Conservation (phyloP, 2,888 invertebrate species). For the Prenolepis imparis region DNA sequence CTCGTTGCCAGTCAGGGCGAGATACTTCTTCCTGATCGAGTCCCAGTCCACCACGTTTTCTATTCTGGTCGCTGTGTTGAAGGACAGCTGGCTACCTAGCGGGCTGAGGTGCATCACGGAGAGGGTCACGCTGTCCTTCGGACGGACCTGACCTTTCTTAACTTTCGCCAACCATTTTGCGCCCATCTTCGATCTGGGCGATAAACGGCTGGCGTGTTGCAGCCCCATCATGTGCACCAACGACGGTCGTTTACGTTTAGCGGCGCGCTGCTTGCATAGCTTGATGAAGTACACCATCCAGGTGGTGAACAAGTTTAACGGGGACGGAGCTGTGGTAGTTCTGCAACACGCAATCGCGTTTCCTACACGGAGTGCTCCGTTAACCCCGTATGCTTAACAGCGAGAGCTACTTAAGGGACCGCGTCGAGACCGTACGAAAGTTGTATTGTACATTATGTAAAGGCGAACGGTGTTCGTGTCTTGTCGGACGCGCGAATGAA, state of each 20-base stretch:
- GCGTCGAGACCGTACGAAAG: not conserved
- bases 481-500: not conserved
- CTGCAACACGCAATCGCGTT: constrained; percentile 81
- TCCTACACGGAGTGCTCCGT: constrained; percentile 63
- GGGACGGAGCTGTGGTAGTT: constrained; percentile 91
- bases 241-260: constrained; percentile 86
- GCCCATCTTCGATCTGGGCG: constrained; percentile 87
- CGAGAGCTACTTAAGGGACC: constrained; percentile 29
- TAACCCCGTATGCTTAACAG: constrained; percentile 32
- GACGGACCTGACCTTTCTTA: constrained; percentile 87
- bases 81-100: constrained; percentile 94
- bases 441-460: constrained; percentile 3
- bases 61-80: constrained; percentile 92
- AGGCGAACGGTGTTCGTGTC: not conserved
- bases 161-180: constrained; percentile 87
- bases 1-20: constrained; percentile 91
- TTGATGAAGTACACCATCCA: constrained; percentile 88
- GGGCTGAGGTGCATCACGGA: constrained; percentile 94
- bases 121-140: constrained; percentile 90
- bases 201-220: constrained; percentile 85
- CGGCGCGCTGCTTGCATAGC: constrained; percentile 86
- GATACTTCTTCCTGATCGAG: constrained; percentile 95
- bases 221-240: constrained; percentile 87
- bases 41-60: constrained; percentile 98
- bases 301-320: constrained; percentile 90